Evolutionary conservation across 2,797 vertebrate species (phyloP).

Genomic region (Ceryle rudis): DNA sequence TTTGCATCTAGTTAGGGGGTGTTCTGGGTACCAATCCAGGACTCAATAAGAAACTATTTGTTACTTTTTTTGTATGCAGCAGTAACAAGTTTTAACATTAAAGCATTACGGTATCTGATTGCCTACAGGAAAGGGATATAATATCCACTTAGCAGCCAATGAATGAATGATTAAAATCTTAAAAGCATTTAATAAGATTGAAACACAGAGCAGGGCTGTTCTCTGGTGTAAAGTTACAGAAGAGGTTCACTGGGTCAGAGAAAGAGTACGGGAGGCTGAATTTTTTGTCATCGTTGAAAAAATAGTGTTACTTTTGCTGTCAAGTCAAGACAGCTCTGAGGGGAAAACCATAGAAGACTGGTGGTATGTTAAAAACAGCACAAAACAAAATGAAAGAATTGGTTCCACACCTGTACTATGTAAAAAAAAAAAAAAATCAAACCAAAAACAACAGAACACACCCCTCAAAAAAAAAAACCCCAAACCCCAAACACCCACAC

Average conservation of each 20-base stretch:
- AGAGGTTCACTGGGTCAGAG: constrained; percentile 80
- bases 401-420: constrained; percentile 10
- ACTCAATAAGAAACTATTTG: constrained; percentile 56
- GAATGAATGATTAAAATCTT: constrained; percentile 82
- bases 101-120: constrained; percentile 68
- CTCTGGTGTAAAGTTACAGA: constrained; percentile 80
- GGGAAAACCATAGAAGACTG: neutral
- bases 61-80: constrained; percentile 52
- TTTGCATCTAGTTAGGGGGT: constrained; percentile 27
- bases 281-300: neutral
- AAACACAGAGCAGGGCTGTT: constrained; percentile 79
- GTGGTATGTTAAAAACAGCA: constrained; percentile 11
- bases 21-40: constrained; percentile 27
- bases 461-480: neutral
- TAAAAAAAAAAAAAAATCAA: neutral
- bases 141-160: constrained; percentile 64
- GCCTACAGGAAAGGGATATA: constrained; percentile 66
- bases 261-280: constrained; percentile 74
- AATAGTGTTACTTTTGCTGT: constrained; percentile 23
- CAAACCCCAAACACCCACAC: too few relatives aligned
- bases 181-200: constrained; percentile 67
- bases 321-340: constrained; percentile 49
- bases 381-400: neutral
- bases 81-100: constrained; percentile 68
- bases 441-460: too few relatives aligned